Percentiles rank a stretch among this genome's conserved stretches.
Evolutionary conservation across 30 jellyfish, hydroid and myxozoan genomes (phyloP).

Genomic region (Nemopilema nomurai): DNA sequence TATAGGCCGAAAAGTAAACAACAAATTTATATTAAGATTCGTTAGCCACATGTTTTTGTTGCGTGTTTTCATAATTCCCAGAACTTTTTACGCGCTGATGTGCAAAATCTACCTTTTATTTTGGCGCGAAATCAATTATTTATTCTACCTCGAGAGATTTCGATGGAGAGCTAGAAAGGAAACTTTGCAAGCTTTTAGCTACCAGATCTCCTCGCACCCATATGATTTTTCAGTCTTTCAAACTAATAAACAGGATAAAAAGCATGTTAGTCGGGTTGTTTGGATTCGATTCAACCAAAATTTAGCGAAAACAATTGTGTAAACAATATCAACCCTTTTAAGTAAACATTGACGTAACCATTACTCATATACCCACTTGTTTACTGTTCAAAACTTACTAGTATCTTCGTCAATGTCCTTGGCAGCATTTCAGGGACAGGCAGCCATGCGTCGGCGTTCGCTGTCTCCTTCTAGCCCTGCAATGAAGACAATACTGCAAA

Average conservation of each 20-base stretch:
- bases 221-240: not conserved
- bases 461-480: not conserved
- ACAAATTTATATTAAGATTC: too few species aligned
- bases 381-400: not conserved
- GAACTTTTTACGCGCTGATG: too few species aligned
- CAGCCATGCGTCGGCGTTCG: not conserved
- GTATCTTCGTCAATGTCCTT: not conserved
- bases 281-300: not conserved
- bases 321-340: not conserved
- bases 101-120: too few species aligned
- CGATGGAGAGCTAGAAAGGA: too few species aligned
- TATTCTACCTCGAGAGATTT: too few species aligned
- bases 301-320: not conserved
- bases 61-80: too few species aligned
- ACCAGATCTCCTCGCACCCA: too few species aligned
- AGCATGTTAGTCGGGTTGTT: not conserved
- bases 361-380: not conserved
- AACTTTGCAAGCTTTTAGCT: too few species aligned
- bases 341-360: not conserved
- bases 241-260: not conserved
- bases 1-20: too few species aligned
- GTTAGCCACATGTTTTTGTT: too few species aligned
- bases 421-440: not conserved
- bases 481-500: not conserved
- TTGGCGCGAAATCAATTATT: too few species aligned